phyloP scores from a whole-genome alignment of 1,140 invertebrate species.

The Lysiphlebus fabarum region DNA sequence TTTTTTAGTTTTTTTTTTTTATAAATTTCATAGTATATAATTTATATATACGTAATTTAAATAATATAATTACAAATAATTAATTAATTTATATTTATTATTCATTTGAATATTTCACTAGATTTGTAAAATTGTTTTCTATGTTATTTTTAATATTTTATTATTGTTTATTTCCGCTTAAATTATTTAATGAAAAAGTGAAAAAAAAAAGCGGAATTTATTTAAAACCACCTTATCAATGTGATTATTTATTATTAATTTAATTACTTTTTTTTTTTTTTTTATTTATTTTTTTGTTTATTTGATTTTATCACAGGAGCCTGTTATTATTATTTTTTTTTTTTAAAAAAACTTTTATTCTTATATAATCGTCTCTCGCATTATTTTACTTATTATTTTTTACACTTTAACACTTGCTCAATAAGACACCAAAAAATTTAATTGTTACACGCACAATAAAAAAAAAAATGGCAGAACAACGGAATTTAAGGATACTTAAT shows the following conservation, averaged over 20 bases:
- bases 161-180: conserved; percentile 10
- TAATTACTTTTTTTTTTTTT: conserved; percentile 6
- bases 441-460: too few relatives aligned
- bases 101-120: conserved; percentile 51
- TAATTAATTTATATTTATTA: conserved; percentile 34
- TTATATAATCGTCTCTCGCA: not conserved
- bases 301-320: conserved; percentile 54
- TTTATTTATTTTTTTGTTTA: conserved; percentile 24
- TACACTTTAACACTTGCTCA: not conserved
- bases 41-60: too few relatives aligned
- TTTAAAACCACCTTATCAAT: too few relatives aligned
- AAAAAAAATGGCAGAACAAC: too few relatives aligned
- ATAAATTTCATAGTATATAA: too few relatives aligned
- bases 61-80: conserved; percentile 33
- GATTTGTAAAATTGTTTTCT: conserved; percentile 43
- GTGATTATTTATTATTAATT: not conserved
- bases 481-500: not conserved
- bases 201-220: too few relatives aligned
- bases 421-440: too few relatives aligned
- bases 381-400: conserved; percentile 1
- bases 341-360: conserved; percentile 28
- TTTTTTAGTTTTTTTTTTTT: too few relatives aligned
- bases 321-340: conserved; percentile 33
- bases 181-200: not conserved
- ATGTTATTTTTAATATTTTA: conserved; percentile 10